A percentile compares a stretch with the other conserved stretches of the same genome.
These are phyloP conservation scores for Mimachlamys varia DNA, from an alignment of 2,888 invertebrate genomes.

Conservation along the genomic window DNA sequence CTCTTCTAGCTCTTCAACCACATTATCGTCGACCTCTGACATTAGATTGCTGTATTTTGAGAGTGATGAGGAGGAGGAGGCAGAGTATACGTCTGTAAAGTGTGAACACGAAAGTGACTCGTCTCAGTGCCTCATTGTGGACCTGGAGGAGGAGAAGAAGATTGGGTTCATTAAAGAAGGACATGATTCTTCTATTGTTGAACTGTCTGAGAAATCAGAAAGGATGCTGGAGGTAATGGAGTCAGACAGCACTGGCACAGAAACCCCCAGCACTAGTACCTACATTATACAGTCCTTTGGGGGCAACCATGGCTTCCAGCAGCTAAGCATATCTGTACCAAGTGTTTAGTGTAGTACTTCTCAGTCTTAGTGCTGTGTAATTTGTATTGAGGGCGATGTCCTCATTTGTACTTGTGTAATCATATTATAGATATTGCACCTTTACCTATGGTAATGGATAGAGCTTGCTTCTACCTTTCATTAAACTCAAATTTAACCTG, in stretches of 20 bases:
- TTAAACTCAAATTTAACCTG: too few species aligned
- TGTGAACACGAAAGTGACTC: slow-evolving; percentile 34
- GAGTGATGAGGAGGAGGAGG: slow-evolving; percentile 19
- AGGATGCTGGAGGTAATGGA: background rate
- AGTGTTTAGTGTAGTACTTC: background rate
- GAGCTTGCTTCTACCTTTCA: too few species aligned
- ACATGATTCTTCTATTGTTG: background rate
- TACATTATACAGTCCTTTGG: slow-evolving; percentile 30
- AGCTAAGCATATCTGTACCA: slow-evolving; percentile 37
- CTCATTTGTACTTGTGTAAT: background rate
- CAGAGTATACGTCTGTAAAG: background rate
- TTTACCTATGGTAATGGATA: too few species aligned
- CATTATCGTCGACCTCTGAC: background rate
- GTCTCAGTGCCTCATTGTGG: slow-evolving; percentile 41
- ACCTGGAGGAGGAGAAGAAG: background rate
- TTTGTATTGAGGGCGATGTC: background rate
- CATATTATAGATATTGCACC: too few species aligned
- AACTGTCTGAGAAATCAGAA: background rate
- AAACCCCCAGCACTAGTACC: background rate
- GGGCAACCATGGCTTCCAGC: slow-evolving; percentile 17
- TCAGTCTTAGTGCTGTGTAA: background rate
- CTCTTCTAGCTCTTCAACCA: background rate
- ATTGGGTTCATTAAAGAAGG: background rate
- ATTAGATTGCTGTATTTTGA: slow-evolving; percentile 32
- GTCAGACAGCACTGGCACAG: background rate